A percentile compares a stretch with the other conserved stretches of the same genome.
These are phyloP conservation scores for Parauchenoglanis ngamensis DNA, from an alignment of 2,797 vertebrate species.

Conservation along the genomic window DNA sequence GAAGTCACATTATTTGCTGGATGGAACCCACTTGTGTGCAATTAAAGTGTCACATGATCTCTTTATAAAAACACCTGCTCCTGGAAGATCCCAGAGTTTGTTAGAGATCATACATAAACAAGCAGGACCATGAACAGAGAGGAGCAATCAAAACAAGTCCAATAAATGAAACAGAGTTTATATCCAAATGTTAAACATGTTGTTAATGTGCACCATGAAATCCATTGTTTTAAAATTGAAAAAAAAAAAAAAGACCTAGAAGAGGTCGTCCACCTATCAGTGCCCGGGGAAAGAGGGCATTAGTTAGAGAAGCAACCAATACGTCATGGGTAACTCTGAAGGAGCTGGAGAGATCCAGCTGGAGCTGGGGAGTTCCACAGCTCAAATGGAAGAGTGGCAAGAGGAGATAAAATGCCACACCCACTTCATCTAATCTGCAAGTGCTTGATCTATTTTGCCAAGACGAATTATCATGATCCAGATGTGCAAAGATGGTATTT, in stretches of 20 bases:
- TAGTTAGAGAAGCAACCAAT: not conserved
- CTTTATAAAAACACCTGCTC: not conserved
- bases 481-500: not conserved
- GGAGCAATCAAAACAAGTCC: not conserved
- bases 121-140: not conserved
- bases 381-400: not conserved
- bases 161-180: not conserved
- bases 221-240: not conserved
- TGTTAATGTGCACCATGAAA: not conserved
- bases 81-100: not conserved
- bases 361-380: not conserved
- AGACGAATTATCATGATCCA: conserved; percentile 5
- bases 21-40: not conserved
- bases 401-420: not conserved
- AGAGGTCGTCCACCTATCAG: not conserved
- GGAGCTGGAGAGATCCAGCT: not conserved
- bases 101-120: not conserved
- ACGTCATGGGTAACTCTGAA: not conserved
- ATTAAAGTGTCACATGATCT: not conserved
- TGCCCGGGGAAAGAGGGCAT: not conserved
- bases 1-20: not conserved
- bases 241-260: not conserved
- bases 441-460: not conserved
- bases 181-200: not conserved
- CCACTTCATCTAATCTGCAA: not conserved